Conservation (phyloP, 1,140 invertebrate genomes). For the Aphis gossypii region DNA sequence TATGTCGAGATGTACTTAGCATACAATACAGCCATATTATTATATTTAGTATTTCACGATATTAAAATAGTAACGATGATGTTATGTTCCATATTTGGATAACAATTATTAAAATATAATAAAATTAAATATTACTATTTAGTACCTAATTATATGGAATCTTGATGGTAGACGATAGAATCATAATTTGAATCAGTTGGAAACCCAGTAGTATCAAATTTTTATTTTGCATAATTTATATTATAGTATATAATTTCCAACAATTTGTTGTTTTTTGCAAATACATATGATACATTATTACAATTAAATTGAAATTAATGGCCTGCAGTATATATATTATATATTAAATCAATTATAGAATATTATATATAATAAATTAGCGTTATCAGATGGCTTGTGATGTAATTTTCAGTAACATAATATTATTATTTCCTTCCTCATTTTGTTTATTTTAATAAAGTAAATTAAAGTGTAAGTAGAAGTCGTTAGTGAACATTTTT, state of each 20-base stretch:
- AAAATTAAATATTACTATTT: neutral
- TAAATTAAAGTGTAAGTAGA: constrained; percentile 35
- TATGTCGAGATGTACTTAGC: neutral
- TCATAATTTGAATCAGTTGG: neutral
- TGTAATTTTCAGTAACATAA: constrained; percentile 37
- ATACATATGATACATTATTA: constrained; percentile 33
- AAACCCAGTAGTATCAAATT: constrained; percentile 31
- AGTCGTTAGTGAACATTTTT: constrained; percentile 26
- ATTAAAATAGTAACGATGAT: neutral
- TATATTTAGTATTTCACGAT: neutral
- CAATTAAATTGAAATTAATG: constrained; percentile 47
- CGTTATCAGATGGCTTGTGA: constrained; percentile 44
- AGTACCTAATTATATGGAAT: neutral
- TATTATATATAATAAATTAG: constrained; percentile 37
- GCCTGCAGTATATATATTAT: constrained; percentile 28
- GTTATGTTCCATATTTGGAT: neutral
- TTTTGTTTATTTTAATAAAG: constrained; percentile 23
- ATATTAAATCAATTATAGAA: constrained; percentile 5
- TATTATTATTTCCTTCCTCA: constrained; percentile 11
- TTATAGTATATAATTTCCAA: neutral
- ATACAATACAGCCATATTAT: neutral
- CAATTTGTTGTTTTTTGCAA: neutral
- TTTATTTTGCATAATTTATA: constrained; percentile 25
- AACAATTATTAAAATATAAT: neutral
- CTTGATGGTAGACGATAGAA: neutral